Conservation (phyloP, 2,797 vertebrate genomes). For the Acrossocheilus wenchowensis region DNA sequence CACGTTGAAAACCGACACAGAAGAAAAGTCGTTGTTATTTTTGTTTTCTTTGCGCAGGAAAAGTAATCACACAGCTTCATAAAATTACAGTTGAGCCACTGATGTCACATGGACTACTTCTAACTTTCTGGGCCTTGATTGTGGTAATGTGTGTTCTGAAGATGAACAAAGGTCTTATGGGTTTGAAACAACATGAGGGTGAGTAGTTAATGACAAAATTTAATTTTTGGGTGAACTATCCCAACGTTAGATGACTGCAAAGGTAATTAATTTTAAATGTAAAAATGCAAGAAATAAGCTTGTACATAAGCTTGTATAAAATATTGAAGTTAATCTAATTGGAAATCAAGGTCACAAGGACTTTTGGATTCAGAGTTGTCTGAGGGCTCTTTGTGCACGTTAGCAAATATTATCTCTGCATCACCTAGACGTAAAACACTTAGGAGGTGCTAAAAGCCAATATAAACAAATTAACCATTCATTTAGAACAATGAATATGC, state of each 20-base stretch:
- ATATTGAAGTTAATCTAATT: neutral
- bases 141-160: neutral
- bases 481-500: conserved; percentile 18
- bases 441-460: conserved; percentile 11
- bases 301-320: neutral
- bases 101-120: neutral
- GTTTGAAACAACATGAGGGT: neutral
- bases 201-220: neutral
- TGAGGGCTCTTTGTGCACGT: conserved; percentile 7
- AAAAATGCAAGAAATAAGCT: neutral
- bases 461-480: conserved; percentile 9
- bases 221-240: neutral
- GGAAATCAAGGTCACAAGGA: neutral
- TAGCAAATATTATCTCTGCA: conserved; percentile 27
- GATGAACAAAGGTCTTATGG: neutral
- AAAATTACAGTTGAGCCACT: neutral
- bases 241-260: too few species aligned
- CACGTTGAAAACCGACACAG: too few species aligned
- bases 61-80: neutral
- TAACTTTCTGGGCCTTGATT: neutral
- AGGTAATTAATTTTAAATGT: neutral
- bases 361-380: neutral
- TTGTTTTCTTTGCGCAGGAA: neutral
- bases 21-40: neutral
- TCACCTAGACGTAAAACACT: conserved; percentile 10